phyloP scores from a whole-genome alignment of 2,797 vertebrate species.

The Platalea minor region DNA sequence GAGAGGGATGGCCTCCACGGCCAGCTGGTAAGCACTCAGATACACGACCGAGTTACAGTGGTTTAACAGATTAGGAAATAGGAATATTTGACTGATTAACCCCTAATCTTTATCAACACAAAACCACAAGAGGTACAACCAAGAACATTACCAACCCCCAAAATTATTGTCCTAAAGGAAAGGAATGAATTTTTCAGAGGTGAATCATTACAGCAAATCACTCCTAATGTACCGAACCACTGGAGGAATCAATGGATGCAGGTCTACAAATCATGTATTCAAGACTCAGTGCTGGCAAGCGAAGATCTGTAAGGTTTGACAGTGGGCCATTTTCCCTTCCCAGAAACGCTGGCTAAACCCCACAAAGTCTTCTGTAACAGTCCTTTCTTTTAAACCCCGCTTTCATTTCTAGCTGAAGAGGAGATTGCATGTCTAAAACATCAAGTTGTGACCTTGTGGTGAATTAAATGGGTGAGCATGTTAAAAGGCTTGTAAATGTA shows the following conservation, averaged over 20 bases:
- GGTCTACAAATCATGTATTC: neutral
- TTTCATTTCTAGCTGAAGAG: slow-evolving; percentile 37
- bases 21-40: neutral
- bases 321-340: neutral
- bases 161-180: neutral
- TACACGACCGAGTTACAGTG: neutral
- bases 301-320: neutral
- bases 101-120: neutral
- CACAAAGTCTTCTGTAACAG: neutral
- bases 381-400: neutral
- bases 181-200: neutral
- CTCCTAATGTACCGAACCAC: neutral
- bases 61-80: neutral
- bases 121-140: neutral
- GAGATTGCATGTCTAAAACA: slow-evolving; percentile 58
- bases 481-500: slow-evolving; percentile 58
- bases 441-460: slow-evolving; percentile 60
- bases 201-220: neutral
- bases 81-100: neutral
- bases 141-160: neutral
- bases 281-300: neutral
- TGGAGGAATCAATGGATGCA: slow-evolving; percentile 2
- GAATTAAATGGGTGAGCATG: slow-evolving; percentile 67
- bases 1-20: neutral
- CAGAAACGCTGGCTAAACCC: neutral